Percentiles rank a stretch among this genome's conserved stretches.
phyloP scores from a whole-genome alignment of 2,113 vertebrate genomes.

The Tetrao urogallus region DNA sequence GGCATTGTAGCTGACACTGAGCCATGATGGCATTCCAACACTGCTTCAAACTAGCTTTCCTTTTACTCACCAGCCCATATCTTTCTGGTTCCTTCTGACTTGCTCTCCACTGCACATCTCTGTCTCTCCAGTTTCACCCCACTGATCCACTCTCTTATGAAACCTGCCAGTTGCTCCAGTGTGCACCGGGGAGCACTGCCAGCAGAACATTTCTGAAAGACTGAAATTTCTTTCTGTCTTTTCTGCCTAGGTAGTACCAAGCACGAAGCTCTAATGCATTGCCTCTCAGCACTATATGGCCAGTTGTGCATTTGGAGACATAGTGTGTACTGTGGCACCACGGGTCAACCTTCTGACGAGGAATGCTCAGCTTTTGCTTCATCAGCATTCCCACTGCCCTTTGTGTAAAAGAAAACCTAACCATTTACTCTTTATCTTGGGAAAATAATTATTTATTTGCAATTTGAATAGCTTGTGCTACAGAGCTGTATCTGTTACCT shows the following conservation, averaged over 20 bases:
- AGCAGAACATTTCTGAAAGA: not conserved
- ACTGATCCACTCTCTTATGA: not conserved
- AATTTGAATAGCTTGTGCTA: not conserved
- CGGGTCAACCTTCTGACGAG: rapidly evolving
- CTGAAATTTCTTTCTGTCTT: not conserved
- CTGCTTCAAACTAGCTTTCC: not conserved
- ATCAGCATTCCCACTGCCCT: not conserved
- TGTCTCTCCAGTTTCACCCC: not conserved
- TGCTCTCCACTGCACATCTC: not conserved
- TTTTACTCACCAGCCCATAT: not conserved
- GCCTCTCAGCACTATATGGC: not conserved
- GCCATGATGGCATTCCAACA: not conserved
- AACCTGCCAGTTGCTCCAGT: not conserved
- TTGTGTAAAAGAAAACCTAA: not conserved
- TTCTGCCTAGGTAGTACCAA: not conserved
- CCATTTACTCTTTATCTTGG: not conserved
- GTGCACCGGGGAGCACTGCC: not conserved
- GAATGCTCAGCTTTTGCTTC: not conserved
- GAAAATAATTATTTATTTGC: not conserved
- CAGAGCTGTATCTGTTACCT: not conserved
- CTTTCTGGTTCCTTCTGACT: not conserved
- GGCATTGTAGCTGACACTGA: not conserved
- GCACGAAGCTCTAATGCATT: not conserved
- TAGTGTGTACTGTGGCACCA: not conserved
- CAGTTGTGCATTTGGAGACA: not conserved